A percentile compares a stretch with the other conserved stretches of the same genome.
Evolutionary conservation across 2,113 vertebrate genomes (phyloP).

Genomic region (Sardina pilchardus): DNA sequence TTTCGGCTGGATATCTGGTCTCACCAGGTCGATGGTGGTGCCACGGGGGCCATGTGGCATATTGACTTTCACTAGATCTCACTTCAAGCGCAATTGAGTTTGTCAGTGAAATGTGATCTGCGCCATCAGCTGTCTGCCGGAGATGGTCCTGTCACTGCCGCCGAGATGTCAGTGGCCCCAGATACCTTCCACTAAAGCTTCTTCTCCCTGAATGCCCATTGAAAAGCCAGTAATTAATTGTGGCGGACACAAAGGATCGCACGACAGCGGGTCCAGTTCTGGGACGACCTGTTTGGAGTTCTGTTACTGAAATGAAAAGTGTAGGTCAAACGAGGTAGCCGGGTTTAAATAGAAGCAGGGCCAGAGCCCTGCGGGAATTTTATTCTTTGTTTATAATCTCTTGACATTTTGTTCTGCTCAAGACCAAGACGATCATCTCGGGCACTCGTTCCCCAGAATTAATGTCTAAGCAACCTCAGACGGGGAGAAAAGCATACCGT

Average conservation of each 20-base stretch:
- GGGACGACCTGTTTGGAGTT: conserved; percentile 29
- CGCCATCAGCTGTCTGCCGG: conserved; percentile 85
- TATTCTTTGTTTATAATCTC: not conserved
- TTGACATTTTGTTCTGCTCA: not conserved
- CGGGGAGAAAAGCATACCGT: not conserved
- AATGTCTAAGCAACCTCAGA: conserved; percentile 10
- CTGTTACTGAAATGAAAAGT: conserved; percentile 51
- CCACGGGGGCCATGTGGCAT: conserved; percentile 57
- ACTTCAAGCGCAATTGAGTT: conserved; percentile 84
- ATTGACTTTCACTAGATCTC: conserved; percentile 90
- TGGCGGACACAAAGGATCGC: conserved; percentile 42
- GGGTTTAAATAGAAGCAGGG: not conserved
- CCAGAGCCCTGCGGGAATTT: not conserved
- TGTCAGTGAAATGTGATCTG: conserved; percentile 85
- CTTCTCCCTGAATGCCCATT: conserved; percentile 63
- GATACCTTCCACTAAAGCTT: conserved; percentile 74
- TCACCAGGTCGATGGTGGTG: conserved; percentile 34
- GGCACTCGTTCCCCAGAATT: not conserved
- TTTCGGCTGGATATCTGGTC: conserved; percentile 49
- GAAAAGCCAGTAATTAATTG: conserved; percentile 67
- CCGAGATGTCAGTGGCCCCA: conserved; percentile 71
- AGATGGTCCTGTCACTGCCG: conserved; percentile 72
- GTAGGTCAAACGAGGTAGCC: conserved; percentile 38
- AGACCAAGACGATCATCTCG: not conserved
- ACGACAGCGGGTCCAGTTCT: conserved; percentile 24